Evolutionary conservation across 2,797 vertebrate genomes (phyloP).

Genomic region (Halcyon leucocephala): DNA sequence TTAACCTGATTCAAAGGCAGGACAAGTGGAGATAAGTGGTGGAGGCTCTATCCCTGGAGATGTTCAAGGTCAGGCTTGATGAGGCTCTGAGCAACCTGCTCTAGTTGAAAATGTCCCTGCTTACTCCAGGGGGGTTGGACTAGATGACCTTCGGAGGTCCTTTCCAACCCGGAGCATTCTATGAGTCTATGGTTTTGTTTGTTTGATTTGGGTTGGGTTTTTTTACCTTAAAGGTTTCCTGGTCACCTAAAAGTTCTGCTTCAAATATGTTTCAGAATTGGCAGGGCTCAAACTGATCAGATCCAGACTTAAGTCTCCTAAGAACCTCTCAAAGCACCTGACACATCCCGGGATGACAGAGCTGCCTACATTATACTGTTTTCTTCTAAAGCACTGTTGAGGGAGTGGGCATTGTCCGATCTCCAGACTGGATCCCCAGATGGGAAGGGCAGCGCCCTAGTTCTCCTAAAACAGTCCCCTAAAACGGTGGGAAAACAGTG

Average conservation of each 20-base stretch:
- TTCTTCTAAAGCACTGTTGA: background rate
- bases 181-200: no score
- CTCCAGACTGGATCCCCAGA: background rate
- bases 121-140: no score
- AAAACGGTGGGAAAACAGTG: background rate
- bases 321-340: background rate
- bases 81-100: no score
- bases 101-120: no score
- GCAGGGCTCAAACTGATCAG: background rate
- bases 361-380: background rate
- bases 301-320: background rate
- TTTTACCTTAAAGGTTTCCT: background rate
- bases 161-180: no score
- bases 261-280: background rate
- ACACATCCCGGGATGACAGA: rapidly evolving
- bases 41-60: no score
- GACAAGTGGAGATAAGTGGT: background rate
- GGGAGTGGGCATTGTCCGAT: background rate
- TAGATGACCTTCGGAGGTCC: no score
- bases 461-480: background rate
- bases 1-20: no score
- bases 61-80: no score
- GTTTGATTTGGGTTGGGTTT: no score
- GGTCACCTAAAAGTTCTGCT: background rate
- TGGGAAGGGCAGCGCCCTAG: background rate